Base-by-base conservation (phyloP, 2,888 invertebrate genomes). In the Amphimallon solstitiale region DNA sequence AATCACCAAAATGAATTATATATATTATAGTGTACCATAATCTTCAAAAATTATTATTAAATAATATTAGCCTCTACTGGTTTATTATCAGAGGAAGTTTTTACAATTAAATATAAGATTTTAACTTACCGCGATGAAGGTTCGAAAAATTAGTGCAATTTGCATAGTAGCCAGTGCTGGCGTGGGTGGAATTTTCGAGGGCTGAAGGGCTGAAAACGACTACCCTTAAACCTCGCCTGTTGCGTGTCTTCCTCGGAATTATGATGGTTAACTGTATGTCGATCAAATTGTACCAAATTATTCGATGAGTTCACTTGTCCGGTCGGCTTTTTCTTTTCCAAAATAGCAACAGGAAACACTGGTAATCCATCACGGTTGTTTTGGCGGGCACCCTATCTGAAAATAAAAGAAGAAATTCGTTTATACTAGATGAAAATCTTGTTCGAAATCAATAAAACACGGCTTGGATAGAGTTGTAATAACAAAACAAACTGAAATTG, bases 81-180 rank as follows among this genome's bases (percentile, higher is more conserved):
- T n/a, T n/a, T n/a, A n/a, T n/a, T n/a, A n/a, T n/a, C n/a, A n/a
- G n/a, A n/a, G n/a, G n/a, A n/a, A n/a, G n/a, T n/a, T n/a, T n/a
- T n/a, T n/a, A n/a, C n/a, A n/a, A n/a, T 1, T 12, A 19, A 48
- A 6, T 48, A 5, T 34, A 23, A 4, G n/a, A 12, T 21, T 52
- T 52, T n/a, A 12, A 64, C 89, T 89, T 80, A 90, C 91, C 90
- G 90, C 90, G 88, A 90, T 88, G 86, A 90, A 87, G 87, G 87
- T 87, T 87, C 86, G 85, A 84, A 89, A 86, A 85, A 86, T 88
- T 83, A 85, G 85, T 88, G 87, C 88, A 89, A 90, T 90, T 88
- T 87, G 90, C 91, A 91, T 91, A 90, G 90, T 90, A 88, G 88
- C 86, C 86, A 86, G 86, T 85, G 85, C 82, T 82, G 84, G 83